Evolutionary conservation across 2,797 vertebrate genomes (phyloP).

Genomic region (Bufotes viridis): DNA sequence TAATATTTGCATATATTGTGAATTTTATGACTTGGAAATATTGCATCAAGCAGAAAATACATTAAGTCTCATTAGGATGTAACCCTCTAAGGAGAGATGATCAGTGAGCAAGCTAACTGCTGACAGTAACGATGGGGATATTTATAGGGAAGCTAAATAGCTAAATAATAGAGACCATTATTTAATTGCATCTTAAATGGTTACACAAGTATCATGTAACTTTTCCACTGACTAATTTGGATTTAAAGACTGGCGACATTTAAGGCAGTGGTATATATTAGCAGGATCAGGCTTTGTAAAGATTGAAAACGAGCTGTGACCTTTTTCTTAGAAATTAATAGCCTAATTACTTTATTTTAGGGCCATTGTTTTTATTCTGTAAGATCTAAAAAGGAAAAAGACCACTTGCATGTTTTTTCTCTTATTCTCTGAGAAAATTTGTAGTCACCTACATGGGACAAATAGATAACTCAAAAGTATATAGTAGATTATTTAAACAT

Average conservation of each 20-base stretch:
- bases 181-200: slow-evolving; percentile 39
- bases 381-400: background rate
- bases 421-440: background rate
- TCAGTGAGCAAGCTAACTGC: slow-evolving; percentile 37
- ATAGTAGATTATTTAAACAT: background rate
- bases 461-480: background rate
- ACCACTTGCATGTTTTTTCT: background rate
- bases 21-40: slow-evolving; percentile 39
- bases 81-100: slow-evolving; percentile 25
- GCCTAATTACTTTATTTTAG: slow-evolving; percentile 38
- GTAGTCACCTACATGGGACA: background rate
- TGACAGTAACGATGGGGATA: slow-evolving; percentile 44
- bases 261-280: slow-evolving; percentile 23
- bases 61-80: slow-evolving; percentile 42
- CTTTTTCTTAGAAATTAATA: slow-evolving; percentile 36
- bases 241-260: slow-evolving; percentile 27
- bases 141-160: slow-evolving; percentile 37
- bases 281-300: background rate
- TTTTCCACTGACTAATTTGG: slow-evolving; percentile 32
- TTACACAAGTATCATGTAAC: slow-evolving; percentile 12
- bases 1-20: slow-evolving; percentile 36
- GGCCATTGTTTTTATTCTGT: background rate
- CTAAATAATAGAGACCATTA: slow-evolving; percentile 34
- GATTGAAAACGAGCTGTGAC: slow-evolving; percentile 26
- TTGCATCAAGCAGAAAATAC: slow-evolving; percentile 19